Base-by-base conservation (phyloP, 2,797 vertebrate species). In the Hafferia zeledoni region DNA sequence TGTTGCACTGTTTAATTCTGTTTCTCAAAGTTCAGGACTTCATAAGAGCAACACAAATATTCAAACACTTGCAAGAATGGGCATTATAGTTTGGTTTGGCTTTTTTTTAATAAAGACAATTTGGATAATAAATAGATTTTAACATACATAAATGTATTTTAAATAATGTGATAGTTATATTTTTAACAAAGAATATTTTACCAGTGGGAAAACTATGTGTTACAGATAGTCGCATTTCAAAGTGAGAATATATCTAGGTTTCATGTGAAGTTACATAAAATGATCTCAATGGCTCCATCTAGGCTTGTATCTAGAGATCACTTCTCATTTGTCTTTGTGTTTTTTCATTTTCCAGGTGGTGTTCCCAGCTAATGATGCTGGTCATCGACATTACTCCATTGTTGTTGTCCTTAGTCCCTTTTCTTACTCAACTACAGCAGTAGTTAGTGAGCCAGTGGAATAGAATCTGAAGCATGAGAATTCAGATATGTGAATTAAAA, bases 381-480 rank as follows among this genome's bases (percentile, higher is more conserved):
- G 98, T 25, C 97, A 95, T 46, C 98, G 96, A 16, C 97, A 98
- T 94, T 99, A 99, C 93, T 98, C 97, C 70, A 95, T 99, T 57
- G 98, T 97, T 3, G 90, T 98, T 59, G 90, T 99, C 61, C 97
- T 99, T 75, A 99, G 98, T 61, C 99, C 99, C 5, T 99, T 93
- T 93, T 99, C 98, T 11, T 99, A 98, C 77, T 98, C 98, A 64
- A 98, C 98, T 76, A 98, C 98, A 6, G 99, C 98, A 4, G 92
- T 98, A 3, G 98, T 98, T 76, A 97, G 94, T 3, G 93, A 97
- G 9, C 93, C 95, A 64, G 95, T 97, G 22, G 96, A 15, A 98
- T 97, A 98, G 80, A 44, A 65, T 55, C 28, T 55, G 49, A 83
- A 46, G 22, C 39, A 57, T 9, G 44, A 60, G 65, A 90, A 77